Evolutionary conservation across 1,140 invertebrate genomes (phyloP).

Genomic region (Nixonia krombeini): DNA sequence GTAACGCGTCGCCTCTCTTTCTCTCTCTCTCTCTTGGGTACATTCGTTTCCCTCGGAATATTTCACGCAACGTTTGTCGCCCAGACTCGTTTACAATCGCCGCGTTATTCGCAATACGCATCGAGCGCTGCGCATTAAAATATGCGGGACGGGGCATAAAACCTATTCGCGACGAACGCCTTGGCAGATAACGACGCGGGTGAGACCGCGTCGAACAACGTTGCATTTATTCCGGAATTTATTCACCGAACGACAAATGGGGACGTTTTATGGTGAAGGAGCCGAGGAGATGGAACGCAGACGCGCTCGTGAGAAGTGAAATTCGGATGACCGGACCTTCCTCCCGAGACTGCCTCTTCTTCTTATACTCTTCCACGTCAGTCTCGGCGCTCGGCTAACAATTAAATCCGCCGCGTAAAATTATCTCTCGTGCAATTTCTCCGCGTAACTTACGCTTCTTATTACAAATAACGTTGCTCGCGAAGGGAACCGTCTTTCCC

Average conservation of each 20-base stretch:
- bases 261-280: constrained; percentile 34
- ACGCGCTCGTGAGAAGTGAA: too few relatives aligned
- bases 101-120: constrained; percentile 6
- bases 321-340: too few relatives aligned
- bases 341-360: too few relatives aligned
- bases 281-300: constrained; percentile 16
- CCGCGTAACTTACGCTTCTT: too few relatives aligned
- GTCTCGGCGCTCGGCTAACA: too few relatives aligned
- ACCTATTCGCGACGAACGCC: constrained; percentile 23
- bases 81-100: neutral
- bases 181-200: constrained; percentile 26
- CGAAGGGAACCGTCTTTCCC: too few relatives aligned
- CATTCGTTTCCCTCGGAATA: neutral
- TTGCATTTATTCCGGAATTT: constrained; percentile 39
- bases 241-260: constrained; percentile 34
- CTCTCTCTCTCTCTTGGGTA: too few relatives aligned
- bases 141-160: constrained; percentile 28
- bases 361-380: too few relatives aligned
- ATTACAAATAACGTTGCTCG: too few relatives aligned
- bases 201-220: constrained; percentile 28
- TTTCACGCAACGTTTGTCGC: neutral
- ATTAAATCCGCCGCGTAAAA: too few relatives aligned
- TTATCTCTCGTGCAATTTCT: too few relatives aligned
- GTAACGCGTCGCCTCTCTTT: neutral
- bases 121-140: constrained; percentile 4